These are phyloP conservation scores for Trialeurodes vaporariorum DNA, from an alignment of 1,140 invertebrate genomes.

Conservation along the genomic window DNA sequence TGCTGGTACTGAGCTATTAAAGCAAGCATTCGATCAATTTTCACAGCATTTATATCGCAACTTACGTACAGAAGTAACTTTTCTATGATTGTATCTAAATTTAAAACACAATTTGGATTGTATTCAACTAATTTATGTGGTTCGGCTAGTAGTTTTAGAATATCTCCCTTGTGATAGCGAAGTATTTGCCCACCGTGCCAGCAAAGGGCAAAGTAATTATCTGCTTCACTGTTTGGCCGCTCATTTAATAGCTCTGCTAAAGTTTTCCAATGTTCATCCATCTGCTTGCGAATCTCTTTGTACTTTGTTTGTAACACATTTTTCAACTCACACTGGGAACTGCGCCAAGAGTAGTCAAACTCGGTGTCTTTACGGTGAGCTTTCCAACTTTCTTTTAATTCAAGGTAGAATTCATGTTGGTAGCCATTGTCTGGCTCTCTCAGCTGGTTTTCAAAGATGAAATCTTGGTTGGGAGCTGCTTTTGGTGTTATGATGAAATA, in stretches of 20 bases:
- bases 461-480: background rate
- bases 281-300: background rate
- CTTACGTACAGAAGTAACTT: background rate
- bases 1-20: background rate
- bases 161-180: background rate
- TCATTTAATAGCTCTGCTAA: background rate
- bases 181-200: background rate
- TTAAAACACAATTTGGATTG: background rate
- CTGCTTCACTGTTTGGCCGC: background rate
- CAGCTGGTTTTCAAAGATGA: background rate
- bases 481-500: background rate
- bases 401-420: background rate
- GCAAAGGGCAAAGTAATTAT: background rate
- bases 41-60: background rate
- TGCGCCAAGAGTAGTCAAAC: background rate
- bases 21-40: background rate
- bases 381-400: background rate
- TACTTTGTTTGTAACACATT: background rate
- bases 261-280: background rate
- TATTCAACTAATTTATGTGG: background rate
- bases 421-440: background rate
- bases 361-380: background rate
- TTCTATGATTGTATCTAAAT: background rate
- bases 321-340: background rate
- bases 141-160: background rate